Percentiles rank a stretch among this genome's conserved stretches.
Conservation (phyloP, 1,140 invertebrate species). For the Neotoxoptera formosana region DNA sequence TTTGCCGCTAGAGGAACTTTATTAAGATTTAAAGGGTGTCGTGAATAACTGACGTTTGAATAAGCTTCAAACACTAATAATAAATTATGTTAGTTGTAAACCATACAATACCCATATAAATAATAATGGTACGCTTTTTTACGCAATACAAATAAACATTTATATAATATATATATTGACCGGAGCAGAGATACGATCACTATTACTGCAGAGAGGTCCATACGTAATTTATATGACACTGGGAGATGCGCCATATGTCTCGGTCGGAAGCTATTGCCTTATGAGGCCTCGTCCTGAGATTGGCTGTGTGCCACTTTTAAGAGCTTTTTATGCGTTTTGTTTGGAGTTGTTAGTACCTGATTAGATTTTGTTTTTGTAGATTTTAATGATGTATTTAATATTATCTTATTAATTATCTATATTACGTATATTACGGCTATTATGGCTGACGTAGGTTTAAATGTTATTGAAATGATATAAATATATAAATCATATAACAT, state of each 20-base stretch:
- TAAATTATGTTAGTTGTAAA: not conserved
- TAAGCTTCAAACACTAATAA: not conserved
- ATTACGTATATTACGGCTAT: too few species aligned
- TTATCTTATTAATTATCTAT: too few species aligned
- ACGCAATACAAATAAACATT: not conserved
- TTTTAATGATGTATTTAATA: too few species aligned
- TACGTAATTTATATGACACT: not conserved
- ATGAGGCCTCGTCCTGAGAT: too few species aligned
- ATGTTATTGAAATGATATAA: too few species aligned
- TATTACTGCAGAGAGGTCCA: not conserved
- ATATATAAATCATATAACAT: too few species aligned
- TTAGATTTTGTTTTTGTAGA: too few species aligned
- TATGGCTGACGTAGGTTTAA: too few species aligned
- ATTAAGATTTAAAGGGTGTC: not conserved
- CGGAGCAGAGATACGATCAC: not conserved
- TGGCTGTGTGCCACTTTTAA: too few species aligned
- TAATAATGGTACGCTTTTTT: not conserved
- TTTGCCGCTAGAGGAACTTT: not conserved
- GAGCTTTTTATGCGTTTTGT: too few species aligned
- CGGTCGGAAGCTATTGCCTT: not conserved
- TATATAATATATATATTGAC: not conserved
- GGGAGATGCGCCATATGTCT: too few species aligned
- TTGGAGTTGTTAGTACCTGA: too few species aligned
- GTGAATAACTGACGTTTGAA: not conserved
- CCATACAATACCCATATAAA: not conserved